Percentiles rank a stretch among this genome's conserved stretches.
phyloP scores from a whole-genome alignment of 2,113 vertebrate genomes.

The Gadus macrocephalus region DNA sequence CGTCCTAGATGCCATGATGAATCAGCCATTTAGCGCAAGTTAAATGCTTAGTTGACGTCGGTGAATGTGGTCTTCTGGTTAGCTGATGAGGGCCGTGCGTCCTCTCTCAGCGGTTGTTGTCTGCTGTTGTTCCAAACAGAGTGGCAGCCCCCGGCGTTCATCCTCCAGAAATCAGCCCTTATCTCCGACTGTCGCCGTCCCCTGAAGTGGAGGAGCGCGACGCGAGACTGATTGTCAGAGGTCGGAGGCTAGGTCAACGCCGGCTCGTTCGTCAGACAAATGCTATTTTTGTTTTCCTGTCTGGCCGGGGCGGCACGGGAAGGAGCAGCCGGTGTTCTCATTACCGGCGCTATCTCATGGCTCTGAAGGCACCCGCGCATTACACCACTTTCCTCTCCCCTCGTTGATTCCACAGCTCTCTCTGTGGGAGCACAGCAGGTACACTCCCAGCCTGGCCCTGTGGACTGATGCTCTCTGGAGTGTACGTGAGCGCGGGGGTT shows the following conservation, averaged over 20 bases:
- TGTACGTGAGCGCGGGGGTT: too few relatives aligned
- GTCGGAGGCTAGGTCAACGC: slow-evolving; percentile 94
- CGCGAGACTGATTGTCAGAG: slow-evolving; percentile 94
- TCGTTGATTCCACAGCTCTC: neutral
- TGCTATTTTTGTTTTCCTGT: slow-evolving; percentile 95
- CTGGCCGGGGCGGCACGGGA: slow-evolving; percentile 76
- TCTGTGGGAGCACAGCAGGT: too few relatives aligned
- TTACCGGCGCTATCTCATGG: slow-evolving; percentile 56
- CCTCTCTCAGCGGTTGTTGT: too few relatives aligned
- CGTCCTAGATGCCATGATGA: too few relatives aligned
- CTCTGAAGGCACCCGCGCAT: too few relatives aligned
- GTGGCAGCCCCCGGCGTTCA: slow-evolving; percentile 53
- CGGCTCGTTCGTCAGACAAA: slow-evolving; percentile 87
- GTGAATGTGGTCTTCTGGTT: too few relatives aligned
- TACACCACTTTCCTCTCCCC: slow-evolving; percentile 17
- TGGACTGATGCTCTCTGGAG: too few relatives aligned
- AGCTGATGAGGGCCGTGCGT: too few relatives aligned
- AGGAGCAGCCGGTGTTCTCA: slow-evolving; percentile 59
- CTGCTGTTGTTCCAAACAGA: too few relatives aligned
- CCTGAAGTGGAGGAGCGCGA: slow-evolving; percentile 84
- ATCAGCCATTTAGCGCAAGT: too few relatives aligned
- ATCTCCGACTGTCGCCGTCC: slow-evolving; percentile 55
- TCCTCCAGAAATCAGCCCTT: slow-evolving; percentile 80
- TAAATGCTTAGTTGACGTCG: too few relatives aligned
- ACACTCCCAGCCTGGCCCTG: too few relatives aligned